These are phyloP conservation scores for Crenuchus spilurus DNA, from an alignment of 2,797 vertebrate genomes.

Conservation along the genomic window DNA sequence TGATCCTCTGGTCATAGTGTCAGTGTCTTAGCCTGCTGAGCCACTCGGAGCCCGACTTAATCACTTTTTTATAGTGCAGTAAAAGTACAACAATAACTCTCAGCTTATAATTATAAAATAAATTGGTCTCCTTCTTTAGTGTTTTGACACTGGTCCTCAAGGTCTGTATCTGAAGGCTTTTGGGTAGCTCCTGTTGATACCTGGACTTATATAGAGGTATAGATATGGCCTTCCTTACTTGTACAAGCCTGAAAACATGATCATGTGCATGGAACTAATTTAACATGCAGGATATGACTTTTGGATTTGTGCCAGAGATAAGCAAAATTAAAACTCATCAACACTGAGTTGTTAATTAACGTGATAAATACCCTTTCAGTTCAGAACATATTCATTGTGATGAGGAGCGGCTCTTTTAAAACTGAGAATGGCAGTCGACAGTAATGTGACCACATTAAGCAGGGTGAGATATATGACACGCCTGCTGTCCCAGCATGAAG, in stretches of 20 bases:
- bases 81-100: too few relatives aligned
- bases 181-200: too few relatives aligned
- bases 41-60: too few relatives aligned
- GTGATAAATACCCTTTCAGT: slow-evolving; percentile 21
- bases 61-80: too few relatives aligned
- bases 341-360: slow-evolving; percentile 32
- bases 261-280: not conserved
- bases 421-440: slow-evolving; percentile 2
- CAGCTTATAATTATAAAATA: too few relatives aligned
- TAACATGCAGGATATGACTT: slow-evolving; percentile 17
- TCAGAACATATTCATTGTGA: slow-evolving; percentile 5
- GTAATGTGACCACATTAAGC: slow-evolving; percentile 8
- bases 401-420: not conserved
- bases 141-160: too few relatives aligned
- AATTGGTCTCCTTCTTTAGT: too few relatives aligned
- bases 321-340: slow-evolving; percentile 25
- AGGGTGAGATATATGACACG: slow-evolving; percentile 18
- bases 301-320: slow-evolving; percentile 3
- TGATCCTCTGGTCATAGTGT: too few relatives aligned
- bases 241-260: not conserved
- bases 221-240: not conserved
- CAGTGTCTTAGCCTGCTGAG: too few relatives aligned
- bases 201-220: too few relatives aligned
- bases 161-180: too few relatives aligned
- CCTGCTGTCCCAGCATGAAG: not conserved